A percentile compares a stretch with the other conserved stretches of the same genome.
Evolutionary conservation across 53 echinoderm and acorn worm genomes (phyloP).

Genomic region (Arbacia lixula): DNA sequence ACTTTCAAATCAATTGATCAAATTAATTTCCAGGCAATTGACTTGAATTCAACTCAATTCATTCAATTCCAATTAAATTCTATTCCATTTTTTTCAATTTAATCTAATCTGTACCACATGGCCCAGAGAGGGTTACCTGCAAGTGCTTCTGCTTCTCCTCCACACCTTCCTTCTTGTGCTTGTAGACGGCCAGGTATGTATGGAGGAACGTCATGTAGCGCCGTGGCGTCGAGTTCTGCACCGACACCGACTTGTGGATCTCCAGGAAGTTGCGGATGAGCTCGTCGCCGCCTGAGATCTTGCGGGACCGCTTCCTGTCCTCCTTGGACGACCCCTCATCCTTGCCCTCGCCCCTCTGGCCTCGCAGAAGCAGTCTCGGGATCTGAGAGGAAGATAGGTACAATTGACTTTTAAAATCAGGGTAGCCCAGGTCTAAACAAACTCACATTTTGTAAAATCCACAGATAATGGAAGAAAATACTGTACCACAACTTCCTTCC

Average conservation of each 20-base stretch:
- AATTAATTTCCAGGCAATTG: no score
- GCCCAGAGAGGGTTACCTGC: no score
- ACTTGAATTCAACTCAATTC: no score
- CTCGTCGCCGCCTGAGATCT: slow-evolving; percentile 81
- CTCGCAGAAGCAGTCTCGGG: slow-evolving; percentile 85
- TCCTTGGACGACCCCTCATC: slow-evolving; percentile 70
- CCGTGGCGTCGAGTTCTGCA: slow-evolving; percentile 81
- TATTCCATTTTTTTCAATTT: no score
- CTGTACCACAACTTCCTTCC: no score
- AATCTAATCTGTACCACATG: no score
- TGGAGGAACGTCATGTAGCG: slow-evolving; percentile 98
- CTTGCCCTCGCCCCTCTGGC: slow-evolving; percentile 50
- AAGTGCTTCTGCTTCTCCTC: slow-evolving; percentile 92
- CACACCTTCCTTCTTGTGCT: slow-evolving; percentile 89
- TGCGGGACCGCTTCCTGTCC: slow-evolving; percentile 82
- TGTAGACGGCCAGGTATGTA: slow-evolving; percentile 89
- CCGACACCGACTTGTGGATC: slow-evolving; percentile 87
- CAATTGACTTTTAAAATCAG: no score
- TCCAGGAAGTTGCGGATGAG: slow-evolving; percentile 85
- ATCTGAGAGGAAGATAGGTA: slow-evolving; percentile 71
- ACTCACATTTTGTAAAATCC: no score
- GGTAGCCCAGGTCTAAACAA: no score
- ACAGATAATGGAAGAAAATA: no score
- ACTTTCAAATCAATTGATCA: no score
- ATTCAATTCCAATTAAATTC: no score